These are phyloP conservation scores for Ochropacha duplaris DNA, from an alignment of 2,888 invertebrate genomes.

Conservation along the genomic window DNA sequence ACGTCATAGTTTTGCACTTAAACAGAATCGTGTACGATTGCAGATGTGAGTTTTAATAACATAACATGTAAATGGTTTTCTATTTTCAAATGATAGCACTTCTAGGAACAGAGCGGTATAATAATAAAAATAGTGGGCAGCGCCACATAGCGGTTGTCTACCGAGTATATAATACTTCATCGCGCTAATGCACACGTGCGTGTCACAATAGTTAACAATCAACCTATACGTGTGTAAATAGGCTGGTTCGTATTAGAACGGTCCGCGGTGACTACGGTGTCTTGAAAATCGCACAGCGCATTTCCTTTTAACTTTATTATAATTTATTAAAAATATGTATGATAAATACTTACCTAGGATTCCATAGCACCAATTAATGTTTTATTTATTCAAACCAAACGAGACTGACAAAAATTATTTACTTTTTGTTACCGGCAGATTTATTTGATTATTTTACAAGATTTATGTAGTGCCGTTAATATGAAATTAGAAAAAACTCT, in stretches of 20 bases:
- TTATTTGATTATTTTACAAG: no score
- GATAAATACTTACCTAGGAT: no score
- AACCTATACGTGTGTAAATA: not conserved
- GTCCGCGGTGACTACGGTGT: not conserved
- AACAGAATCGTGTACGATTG: not conserved
- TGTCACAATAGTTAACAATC: conserved; percentile 1
- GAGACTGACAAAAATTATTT: no score
- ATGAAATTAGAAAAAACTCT: no score
- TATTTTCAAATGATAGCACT: not conserved
- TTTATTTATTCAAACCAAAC: no score
- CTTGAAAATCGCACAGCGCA: not conserved
- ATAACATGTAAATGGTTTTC: not conserved
- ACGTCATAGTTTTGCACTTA: not conserved
- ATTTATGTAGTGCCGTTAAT: no score
- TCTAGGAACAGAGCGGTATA: not conserved
- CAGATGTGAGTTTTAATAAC: not conserved
- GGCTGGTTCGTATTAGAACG: not conserved
- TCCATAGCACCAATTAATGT: no score
- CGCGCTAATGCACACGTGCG: conserved; percentile 1
- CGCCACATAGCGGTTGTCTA: not conserved
- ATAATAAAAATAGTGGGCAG: conserved; percentile 1
- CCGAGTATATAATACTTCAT: not conserved
- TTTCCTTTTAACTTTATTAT: not conserved
- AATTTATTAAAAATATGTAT: no score
- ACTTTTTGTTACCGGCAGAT: no score